Percentiles rank a stretch among this genome's conserved stretches.
phyloP scores from a whole-genome alignment of 64 coral and sea anemone species.

The Pocillopora verrucosa region DNA sequence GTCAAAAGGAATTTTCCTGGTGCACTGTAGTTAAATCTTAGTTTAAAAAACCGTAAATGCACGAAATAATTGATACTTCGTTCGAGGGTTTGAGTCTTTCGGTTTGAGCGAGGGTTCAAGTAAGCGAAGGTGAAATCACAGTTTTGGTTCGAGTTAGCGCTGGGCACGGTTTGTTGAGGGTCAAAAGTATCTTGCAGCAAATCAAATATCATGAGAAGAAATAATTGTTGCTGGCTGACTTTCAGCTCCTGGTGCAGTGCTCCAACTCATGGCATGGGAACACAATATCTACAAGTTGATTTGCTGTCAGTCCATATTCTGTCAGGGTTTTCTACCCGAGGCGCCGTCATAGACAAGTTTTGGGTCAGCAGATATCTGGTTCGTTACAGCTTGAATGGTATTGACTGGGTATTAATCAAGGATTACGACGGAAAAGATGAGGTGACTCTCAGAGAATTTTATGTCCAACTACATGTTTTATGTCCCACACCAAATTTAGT shows the following conservation, averaged over 20 bases:
- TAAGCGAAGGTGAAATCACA: no score
- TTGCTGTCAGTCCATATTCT: not conserved
- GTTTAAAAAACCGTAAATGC: no score
- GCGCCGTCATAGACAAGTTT: not conserved
- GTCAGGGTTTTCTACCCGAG: conserved; percentile 20
- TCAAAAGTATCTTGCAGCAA: not conserved
- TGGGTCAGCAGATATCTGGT: conserved; percentile 6
- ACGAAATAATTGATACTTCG: no score
- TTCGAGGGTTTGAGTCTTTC: no score
- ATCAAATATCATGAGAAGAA: not conserved
- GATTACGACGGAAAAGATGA: not conserved
- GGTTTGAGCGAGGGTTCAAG: no score
- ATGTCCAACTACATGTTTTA: not conserved
- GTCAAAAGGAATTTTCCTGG: no score
- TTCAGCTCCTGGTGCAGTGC: not conserved
- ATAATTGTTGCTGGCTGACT: not conserved
- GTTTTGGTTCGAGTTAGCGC: no score
- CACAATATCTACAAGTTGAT: not conserved
- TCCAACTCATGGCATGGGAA: not conserved
- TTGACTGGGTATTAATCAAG: not conserved
- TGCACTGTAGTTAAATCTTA: no score
- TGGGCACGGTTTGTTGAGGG: not conserved
- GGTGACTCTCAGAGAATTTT: not conserved
- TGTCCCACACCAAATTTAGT: no score
- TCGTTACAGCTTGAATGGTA: not conserved